Evolutionary conservation across 2,113 vertebrate species (phyloP).

Genomic region (Mustelus asterias): DNA sequence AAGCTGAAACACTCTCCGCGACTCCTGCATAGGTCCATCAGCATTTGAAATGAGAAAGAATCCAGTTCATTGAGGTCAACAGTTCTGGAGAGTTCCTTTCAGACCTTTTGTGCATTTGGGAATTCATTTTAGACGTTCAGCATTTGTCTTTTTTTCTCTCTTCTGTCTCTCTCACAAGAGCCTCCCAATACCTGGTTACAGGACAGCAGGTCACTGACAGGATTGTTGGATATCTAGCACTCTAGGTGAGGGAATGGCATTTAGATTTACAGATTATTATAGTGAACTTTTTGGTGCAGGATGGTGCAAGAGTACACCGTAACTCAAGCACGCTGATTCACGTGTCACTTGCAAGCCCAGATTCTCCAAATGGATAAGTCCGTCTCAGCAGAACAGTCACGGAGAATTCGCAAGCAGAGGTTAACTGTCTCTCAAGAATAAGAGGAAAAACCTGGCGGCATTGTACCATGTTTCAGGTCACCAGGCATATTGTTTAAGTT

Average conservation of each 20-base stretch:
- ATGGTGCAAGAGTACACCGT: neutral
- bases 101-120: neutral
- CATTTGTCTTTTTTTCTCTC: neutral
- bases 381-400: neutral
- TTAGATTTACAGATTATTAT: neutral
- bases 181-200: neutral
- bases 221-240: neutral
- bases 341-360: neutral
- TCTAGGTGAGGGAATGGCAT: neutral
- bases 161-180: no score
- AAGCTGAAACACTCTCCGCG: neutral
- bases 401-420: neutral
- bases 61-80: neutral
- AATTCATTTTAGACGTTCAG: neutral
- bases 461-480: neutral
- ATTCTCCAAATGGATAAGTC: neutral
- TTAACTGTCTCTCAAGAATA: neutral
- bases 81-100: neutral
- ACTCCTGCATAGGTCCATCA: neutral
- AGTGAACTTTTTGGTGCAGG: neutral
- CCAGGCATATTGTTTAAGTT: neutral
- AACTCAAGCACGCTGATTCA: neutral
- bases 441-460: neutral
- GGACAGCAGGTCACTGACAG: neutral
- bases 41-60: neutral